Evolutionary conservation across 2,797 vertebrate species (phyloP).

Genomic region (Pelochelys cantorii): DNA sequence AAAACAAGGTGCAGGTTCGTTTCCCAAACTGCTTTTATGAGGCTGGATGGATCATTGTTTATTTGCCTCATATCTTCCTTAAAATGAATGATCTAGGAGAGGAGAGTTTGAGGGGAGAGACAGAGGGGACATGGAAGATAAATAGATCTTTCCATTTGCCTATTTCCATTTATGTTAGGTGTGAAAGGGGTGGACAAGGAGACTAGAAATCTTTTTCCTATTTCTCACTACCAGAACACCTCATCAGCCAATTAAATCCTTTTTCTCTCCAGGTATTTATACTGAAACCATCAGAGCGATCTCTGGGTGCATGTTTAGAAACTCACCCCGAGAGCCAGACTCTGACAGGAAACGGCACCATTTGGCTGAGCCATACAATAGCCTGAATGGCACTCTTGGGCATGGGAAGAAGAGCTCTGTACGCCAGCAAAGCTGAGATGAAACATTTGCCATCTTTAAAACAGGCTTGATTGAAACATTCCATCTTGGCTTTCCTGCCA

Average conservation of each 20-base stretch:
- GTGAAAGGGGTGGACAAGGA: not conserved
- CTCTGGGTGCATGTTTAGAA: not conserved
- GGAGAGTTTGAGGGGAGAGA: not conserved
- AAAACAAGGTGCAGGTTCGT: accelerated
- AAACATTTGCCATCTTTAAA: not conserved
- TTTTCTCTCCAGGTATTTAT: not conserved
- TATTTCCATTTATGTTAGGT: accelerated
- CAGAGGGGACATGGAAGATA: not conserved
- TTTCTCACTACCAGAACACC: not conserved
- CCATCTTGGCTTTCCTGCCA: not conserved
- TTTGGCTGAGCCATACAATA: accelerated
- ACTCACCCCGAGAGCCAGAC: accelerated
- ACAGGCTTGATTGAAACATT: not conserved
- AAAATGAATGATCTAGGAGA: not conserved
- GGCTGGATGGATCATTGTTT: accelerated
- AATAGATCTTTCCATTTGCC: too few species aligned
- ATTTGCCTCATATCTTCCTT: not conserved
- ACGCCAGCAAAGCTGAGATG: accelerated
- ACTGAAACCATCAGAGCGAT: accelerated
- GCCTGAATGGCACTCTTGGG: accelerated
- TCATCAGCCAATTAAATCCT: not conserved
- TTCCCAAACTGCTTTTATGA: not conserved
- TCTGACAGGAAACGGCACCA: accelerated
- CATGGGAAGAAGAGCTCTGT: accelerated
- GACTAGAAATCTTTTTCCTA: not conserved